A percentile compares a stretch with the other conserved stretches of the same genome.
Conservation (phyloP, 35 echinoderm and acorn worm genomes). For the Anneissia japonica region DNA sequence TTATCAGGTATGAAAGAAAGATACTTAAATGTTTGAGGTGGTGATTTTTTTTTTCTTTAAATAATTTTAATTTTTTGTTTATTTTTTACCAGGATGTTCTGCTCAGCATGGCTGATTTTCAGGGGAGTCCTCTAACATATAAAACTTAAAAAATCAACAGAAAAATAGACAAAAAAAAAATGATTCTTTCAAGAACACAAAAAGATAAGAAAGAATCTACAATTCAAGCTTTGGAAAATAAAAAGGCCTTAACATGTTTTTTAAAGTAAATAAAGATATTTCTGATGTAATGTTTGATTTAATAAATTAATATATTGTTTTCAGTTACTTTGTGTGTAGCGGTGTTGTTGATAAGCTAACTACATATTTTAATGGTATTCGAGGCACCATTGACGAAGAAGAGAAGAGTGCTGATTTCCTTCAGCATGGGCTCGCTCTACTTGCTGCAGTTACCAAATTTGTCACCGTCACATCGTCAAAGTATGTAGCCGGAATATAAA, state of each 20-base stretch:
- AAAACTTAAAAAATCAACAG: too few relatives aligned
- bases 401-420: conserved; percentile 70
- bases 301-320: too few relatives aligned
- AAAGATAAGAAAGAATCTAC: background rate
- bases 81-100: too few relatives aligned
- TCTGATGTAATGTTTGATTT: background rate
- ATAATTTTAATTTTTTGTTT: too few relatives aligned
- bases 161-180: too few relatives aligned
- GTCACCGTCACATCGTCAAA: conserved; percentile 57
- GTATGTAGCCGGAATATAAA: conserved; percentile 17
- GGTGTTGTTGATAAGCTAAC: conserved; percentile 81
- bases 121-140: too few relatives aligned
- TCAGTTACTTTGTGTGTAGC: conserved; percentile 77
- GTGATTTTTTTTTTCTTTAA: too few relatives aligned
- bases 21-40: too few relatives aligned
- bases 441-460: conserved; percentile 82
- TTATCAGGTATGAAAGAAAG: conserved; percentile 89
- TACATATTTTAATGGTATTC: conserved; percentile 64
- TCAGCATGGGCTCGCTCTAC: conserved; percentile 63
- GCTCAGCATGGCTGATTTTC: too few relatives aligned
- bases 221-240: too few relatives aligned
- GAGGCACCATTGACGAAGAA: conserved; percentile 64
- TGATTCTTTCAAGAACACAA: too few relatives aligned
- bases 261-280: too few relatives aligned
- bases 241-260: background rate